A percentile compares a stretch with the other conserved stretches of the same genome.
These are phyloP conservation scores for Stenolophus ochropezus DNA, from an alignment of 2,888 invertebrate genomes.

Conservation along the genomic window DNA sequence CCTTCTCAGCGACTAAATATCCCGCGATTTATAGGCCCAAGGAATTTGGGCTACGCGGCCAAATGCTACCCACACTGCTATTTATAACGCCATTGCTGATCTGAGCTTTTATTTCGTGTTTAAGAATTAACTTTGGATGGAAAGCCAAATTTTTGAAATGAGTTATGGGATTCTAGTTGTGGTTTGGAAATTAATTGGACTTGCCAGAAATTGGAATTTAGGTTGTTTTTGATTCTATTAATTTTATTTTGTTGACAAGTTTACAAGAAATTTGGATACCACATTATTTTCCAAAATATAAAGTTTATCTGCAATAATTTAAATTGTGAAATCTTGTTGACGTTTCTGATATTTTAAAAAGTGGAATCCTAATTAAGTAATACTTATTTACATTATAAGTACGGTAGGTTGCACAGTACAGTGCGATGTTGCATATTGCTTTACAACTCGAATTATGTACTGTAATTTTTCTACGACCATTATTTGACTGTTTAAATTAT, in stretches of 20 bases:
- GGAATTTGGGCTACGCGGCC: constrained; percentile 20
- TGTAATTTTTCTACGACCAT: too few relatives aligned
- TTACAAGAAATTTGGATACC: background rate
- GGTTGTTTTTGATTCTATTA: constrained; percentile 1
- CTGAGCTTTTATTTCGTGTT: constrained; percentile 11
- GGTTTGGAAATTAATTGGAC: constrained; percentile 18
- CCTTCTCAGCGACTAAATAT: constrained; percentile 41
- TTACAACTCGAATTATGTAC: too few relatives aligned
- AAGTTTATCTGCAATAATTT: too few relatives aligned
- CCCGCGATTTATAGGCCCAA: constrained; percentile 30
- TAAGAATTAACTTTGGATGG: background rate
- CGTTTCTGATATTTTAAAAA: too few relatives aligned
- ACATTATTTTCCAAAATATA: too few relatives aligned
- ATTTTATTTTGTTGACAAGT: background rate
- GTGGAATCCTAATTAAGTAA: too few relatives aligned
- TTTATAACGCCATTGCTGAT: constrained; percentile 19
- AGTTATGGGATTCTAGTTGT: background rate
- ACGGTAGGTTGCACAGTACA: too few relatives aligned
- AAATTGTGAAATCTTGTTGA: too few relatives aligned
- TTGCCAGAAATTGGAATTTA: constrained; percentile 20
- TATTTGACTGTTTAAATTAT: too few relatives aligned
- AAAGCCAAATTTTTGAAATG: constrained; percentile 5
- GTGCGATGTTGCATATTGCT: too few relatives aligned
- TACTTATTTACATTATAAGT: too few relatives aligned
- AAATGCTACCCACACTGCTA: constrained; percentile 18